Conservation (phyloP, 2,113 vertebrate genomes). For the Siphamia tubifer region DNA sequence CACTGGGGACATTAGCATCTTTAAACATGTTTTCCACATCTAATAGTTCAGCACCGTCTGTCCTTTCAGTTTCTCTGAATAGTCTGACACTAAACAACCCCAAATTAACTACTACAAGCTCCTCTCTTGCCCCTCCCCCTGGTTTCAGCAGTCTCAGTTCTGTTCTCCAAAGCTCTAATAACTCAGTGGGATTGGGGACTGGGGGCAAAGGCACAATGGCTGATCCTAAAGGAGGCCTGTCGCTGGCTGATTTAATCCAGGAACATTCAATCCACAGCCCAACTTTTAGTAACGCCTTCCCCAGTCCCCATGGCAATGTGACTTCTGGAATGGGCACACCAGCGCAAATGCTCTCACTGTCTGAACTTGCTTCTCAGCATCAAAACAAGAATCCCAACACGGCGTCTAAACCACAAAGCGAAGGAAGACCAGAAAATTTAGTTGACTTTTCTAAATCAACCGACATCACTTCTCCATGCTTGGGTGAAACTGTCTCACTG, state of each 20-base stretch:
- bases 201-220: slow-evolving; percentile 18
- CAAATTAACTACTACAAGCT: slow-evolving; percentile 31
- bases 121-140: slow-evolving; percentile 47
- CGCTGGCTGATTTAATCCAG: slow-evolving; percentile 87
- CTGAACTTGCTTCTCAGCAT: slow-evolving; percentile 58
- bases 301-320: slow-evolving; percentile 58
- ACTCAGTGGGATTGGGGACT: slow-evolving; percentile 32
- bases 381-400: slow-evolving; percentile 15
- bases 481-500: slow-evolving; percentile 16
- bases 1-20: slow-evolving; percentile 54
- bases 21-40: slow-evolving; percentile 25
- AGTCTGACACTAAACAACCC: slow-evolving; percentile 68
- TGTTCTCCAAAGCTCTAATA: slow-evolving; percentile 58
- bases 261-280: slow-evolving; percentile 80
- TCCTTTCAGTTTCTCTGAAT: slow-evolving; percentile 75
- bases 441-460: background rate
- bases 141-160: slow-evolving; percentile 71
- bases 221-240: slow-evolving; percentile 73
- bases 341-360: slow-evolving; percentile 32
- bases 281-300: slow-evolving; percentile 60
- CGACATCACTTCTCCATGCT: background rate
- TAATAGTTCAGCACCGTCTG: slow-evolving; percentile 24
- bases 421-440: background rate
- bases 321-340: background rate
- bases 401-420: slow-evolving; percentile 29